Evolutionary conservation across 2,797 vertebrate species (phyloP).

Genomic region (Neopelma chrysocephalum): DNA sequence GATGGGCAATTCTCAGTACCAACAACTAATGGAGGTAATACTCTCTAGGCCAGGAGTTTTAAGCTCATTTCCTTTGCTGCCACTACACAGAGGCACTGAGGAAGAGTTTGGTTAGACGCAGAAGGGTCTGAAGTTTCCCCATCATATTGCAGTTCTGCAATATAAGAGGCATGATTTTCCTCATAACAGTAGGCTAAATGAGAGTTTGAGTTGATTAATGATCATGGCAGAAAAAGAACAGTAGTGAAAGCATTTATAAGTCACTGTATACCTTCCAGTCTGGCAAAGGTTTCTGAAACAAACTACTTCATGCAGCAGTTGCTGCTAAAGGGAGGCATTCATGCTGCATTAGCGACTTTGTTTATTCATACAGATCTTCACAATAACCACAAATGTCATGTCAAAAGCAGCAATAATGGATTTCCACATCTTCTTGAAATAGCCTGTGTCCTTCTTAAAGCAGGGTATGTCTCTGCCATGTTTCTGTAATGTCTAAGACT

Average conservation of each 20-base stretch:
- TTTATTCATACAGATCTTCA: not conserved
- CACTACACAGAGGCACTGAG: not conserved
- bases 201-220: slow-evolving; percentile 14
- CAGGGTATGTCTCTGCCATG: not conserved
- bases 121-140: not conserved
- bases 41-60: not conserved
- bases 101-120: not conserved
- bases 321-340: not conserved
- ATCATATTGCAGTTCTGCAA: not conserved
- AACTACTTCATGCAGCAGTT: not conserved
- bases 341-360: not conserved
- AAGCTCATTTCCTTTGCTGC: not conserved
- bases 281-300: not conserved
- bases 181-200: not conserved
- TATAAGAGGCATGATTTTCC: not conserved
- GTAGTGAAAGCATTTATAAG: not conserved
- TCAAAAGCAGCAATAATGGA: not conserved
- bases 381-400: not conserved
- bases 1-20: not conserved
- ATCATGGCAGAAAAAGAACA: not conserved
- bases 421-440: not conserved
- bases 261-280: not conserved
- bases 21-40: not conserved
- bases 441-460: not conserved
- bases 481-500: not conserved